phyloP scores from a whole-genome alignment of 2,113 vertebrate genomes.

The Melanostigma gelatinosum region DNA sequence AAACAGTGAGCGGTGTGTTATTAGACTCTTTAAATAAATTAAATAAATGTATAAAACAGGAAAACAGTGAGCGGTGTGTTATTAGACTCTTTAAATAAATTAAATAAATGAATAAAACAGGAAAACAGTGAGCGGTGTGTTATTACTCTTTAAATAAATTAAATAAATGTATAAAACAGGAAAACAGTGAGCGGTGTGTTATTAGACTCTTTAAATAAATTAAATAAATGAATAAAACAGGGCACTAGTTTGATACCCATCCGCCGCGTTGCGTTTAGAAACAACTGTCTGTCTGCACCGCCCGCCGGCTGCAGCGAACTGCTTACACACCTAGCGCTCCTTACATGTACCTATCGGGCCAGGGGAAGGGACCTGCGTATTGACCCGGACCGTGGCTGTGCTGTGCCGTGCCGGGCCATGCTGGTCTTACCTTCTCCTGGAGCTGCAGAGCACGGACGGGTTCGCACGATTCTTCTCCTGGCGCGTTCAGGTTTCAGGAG shows the following conservation, averaged over 20 bases:
- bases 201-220: too few relatives aligned
- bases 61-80: too few relatives aligned
- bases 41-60: too few relatives aligned
- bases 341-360: not conserved
- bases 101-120: too few relatives aligned
- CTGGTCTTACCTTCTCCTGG: slow-evolving; percentile 56
- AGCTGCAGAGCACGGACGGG: not conserved
- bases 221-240: not conserved
- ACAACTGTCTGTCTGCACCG: slow-evolving; percentile 18
- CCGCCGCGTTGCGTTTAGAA: not conserved
- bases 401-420: accelerated
- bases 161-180: too few relatives aligned
- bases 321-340: not conserved
- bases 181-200: too few relatives aligned
- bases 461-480: slow-evolving; percentile 24
- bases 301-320: not conserved
- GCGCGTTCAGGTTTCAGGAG: slow-evolving; percentile 41
- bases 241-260: too few relatives aligned
- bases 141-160: too few relatives aligned
- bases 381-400: not conserved
- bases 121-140: too few relatives aligned
- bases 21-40: too few relatives aligned
- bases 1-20: too few relatives aligned
- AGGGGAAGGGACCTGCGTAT: not conserved
- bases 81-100: too few relatives aligned